Evolutionary conservation across 2,113 vertebrate species (phyloP), one percentile per base, ranked within the genome.

Genomic region (Saimiri boliviensis): DNA sequence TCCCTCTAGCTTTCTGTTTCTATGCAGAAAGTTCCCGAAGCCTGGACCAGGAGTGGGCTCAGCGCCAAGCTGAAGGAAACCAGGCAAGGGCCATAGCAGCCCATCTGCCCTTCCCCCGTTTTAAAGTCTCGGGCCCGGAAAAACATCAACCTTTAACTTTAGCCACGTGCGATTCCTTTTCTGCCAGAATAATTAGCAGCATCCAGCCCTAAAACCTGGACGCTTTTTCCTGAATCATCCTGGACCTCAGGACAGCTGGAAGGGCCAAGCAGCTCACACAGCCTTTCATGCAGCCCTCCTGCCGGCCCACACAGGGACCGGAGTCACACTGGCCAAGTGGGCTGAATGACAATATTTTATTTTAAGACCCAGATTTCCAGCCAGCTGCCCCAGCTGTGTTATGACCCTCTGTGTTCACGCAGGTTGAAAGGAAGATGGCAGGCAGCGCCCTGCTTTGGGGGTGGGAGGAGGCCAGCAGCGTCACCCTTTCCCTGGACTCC

Each of bases 401-500:
- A 7, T 5, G 66, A 63, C 87, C 47, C 74, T 68, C 35, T 37
- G 47, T 74, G 76, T 68, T 80, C 52, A 37, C 0, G 19, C 37
- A 23, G 1, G 7, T 40, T 60, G 80, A 0, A 19, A 91, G 93
- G 92, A 94, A 90, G 88, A 85, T 56, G 76, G 92, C 89, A 37
- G 70, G 82, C 52, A 85, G 93, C 19, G 76, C 66, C 96, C 90
- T 32, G n/a, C 92, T 86, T 32, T 35, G 37, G 91, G 89, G 85
- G 12, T 30, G 1, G 86, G 84, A 90, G 80, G 21, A 81, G 88
- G 60, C 49, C 19, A 19, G n/a, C 13, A 0, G 14, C 8, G 10
- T 85, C 54, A 0, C 73, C 58, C n/a, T n/a, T 89, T 94, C 97
- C 73, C 86, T 70, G 91, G 95, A 80, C 80, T 97, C 73, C 2